phyloP scores from a whole-genome alignment of 2,888 invertebrate species.

The Pseudococcus longispinus region DNA sequence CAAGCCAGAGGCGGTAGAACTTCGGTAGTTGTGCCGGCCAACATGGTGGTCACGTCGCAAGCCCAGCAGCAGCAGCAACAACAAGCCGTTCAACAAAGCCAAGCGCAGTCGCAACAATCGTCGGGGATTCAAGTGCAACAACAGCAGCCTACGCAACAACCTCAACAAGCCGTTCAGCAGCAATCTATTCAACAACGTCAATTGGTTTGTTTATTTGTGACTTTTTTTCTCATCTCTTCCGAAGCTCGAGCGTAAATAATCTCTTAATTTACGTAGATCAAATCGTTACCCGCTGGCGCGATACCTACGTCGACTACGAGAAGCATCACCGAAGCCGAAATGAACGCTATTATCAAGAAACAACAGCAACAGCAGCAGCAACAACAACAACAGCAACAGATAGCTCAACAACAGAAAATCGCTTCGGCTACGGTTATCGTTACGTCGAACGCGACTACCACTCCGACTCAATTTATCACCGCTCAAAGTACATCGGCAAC shows the following conservation, averaged over 20 bases:
- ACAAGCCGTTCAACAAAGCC: conserved; percentile 65
- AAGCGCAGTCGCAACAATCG: conserved; percentile 62
- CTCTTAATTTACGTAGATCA: neutral
- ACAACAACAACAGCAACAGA: conserved; percentile 58
- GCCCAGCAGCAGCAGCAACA: conserved; percentile 61
- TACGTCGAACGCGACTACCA: conserved; percentile 56
- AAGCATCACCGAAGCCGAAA: conserved; percentile 68
- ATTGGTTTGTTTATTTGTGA: conserved; percentile 47
- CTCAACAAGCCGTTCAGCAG: neutral
- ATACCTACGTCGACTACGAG: conserved; percentile 62
- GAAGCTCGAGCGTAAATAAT: neutral
- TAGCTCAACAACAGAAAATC: conserved; percentile 56
- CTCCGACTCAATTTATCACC: conserved; percentile 53
- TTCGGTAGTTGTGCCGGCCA: conserved; percentile 51
- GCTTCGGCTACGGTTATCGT: conserved; percentile 52
- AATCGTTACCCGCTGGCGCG: conserved; percentile 58
- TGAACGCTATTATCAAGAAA: conserved; percentile 69
- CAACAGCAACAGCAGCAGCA: conserved; percentile 60
- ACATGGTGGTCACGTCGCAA: conserved; percentile 60
- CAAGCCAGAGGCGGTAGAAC: conserved; percentile 64
- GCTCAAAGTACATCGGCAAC: conserved; percentile 27
- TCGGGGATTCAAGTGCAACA: conserved; percentile 58
- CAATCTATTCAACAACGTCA: conserved; percentile 52
- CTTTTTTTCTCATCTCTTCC: neutral
- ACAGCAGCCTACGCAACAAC: conserved; percentile 58